Evolutionary conservation across 2,797 vertebrate genomes (phyloP), one percentile per base, ranked within the genome.

Genomic region (Limnodromus scolopaceus): DNA sequence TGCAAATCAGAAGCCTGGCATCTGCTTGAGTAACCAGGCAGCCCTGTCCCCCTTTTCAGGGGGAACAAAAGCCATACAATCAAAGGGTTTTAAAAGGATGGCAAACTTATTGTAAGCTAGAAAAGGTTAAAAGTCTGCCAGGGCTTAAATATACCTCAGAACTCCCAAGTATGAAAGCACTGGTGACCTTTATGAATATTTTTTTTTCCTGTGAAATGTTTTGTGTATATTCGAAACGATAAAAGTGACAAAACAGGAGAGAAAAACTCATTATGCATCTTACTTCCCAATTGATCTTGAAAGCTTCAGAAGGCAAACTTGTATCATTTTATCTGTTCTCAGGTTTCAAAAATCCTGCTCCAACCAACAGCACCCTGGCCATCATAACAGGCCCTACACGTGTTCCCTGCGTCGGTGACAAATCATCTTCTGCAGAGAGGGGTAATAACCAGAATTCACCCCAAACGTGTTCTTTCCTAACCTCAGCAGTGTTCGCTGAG

Each of bases 1-100:
- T 97, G 96, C 96, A 97, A 97, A 97, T 97, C 97, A 97, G 94
- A 95, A 96, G 94, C 92, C 94, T 96, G 95, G 94, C 97, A 97
- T 97, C 96, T 97, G 96, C 94, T 93, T 96, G 94, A 96, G 95
- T 97, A 97, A 96, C 96, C 91, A 97, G 89, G 95, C 95, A 96
- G 95, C 93, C 89, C 94, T 97, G 95, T 96, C 89, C 95, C 93
- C 89, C 84, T 97, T 97, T 96, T 97, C 96, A 96, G 87, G 45
- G 45, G 82, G 92, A 97, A 97, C 96, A 97, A 97, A 97, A 94
- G 96, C 92, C 92, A 96, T 91, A 91, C 68, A 96, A 96, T 96
- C 97, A 96, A 91, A 97, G 88, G 92, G 41, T 61, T 92, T 96
- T 96, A 91, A 96, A 95, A 97, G 89, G 93, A 94, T 92, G 81